A percentile compares a stretch with the other conserved stretches of the same genome.
phyloP scores from a whole-genome alignment of 1,140 invertebrate genomes.

The Ceratitis capitata region DNA sequence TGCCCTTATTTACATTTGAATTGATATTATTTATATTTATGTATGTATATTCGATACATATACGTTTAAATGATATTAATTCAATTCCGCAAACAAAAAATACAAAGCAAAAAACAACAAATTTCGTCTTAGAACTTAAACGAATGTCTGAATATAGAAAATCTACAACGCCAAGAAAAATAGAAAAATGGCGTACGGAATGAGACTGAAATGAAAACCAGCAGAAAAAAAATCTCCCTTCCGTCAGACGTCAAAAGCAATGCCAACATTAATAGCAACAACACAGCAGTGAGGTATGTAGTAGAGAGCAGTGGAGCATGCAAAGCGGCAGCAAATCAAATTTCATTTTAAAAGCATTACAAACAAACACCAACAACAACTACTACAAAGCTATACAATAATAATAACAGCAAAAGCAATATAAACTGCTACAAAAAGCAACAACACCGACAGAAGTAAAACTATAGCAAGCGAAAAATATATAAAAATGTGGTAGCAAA shows the following conservation, averaged over 20 bases:
- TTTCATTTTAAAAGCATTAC: slow-evolving; percentile 56
- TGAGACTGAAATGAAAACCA: background rate
- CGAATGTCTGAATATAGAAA: background rate
- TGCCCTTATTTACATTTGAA: background rate
- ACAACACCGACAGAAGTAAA: background rate
- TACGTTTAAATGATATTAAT: background rate
- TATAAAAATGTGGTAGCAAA: background rate
- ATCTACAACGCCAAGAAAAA: background rate
- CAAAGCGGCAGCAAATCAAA: slow-evolving; percentile 59
- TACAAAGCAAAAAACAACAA: background rate
- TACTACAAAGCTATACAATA: background rate
- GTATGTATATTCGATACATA: background rate
- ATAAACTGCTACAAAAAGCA: background rate
- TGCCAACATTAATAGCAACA: background rate
- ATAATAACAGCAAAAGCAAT: background rate
- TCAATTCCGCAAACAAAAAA: background rate
- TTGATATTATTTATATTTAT: background rate
- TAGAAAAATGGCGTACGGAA: slow-evolving; percentile 33
- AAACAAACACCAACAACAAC: slow-evolving; percentile 17
- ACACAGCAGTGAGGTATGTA: too few species aligned
- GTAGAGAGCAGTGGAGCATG: background rate
- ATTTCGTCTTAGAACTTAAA: background rate
- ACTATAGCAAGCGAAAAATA: background rate
- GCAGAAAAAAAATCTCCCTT: too few species aligned
- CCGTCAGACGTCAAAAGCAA: background rate